Evolutionary conservation across 92 coral and sea anemone genomes (phyloP).

Genomic region (Actinostola sp.): DNA sequence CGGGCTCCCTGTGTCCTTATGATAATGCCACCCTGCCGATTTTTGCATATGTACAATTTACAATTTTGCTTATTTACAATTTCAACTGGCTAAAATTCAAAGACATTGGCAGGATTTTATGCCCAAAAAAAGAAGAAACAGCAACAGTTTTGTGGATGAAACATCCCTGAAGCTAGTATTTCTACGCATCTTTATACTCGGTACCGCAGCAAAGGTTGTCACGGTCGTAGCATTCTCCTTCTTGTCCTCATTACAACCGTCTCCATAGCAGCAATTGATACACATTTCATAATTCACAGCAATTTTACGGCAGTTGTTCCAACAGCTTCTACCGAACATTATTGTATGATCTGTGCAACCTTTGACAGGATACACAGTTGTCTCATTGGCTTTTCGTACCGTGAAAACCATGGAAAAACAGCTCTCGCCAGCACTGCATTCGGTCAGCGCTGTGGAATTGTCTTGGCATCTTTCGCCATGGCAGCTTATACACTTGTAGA

Average conservation of each 20-base stretch:
- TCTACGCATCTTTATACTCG: neutral
- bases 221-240: slow-evolving; percentile 8
- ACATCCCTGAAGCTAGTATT: neutral
- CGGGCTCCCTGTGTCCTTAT: too few species aligned
- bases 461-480: slow-evolving; percentile 41
- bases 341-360: slow-evolving; percentile 28
- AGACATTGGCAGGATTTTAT: too few species aligned
- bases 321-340: slow-evolving; percentile 28
- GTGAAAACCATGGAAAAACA: slow-evolving; percentile 56
- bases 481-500: slow-evolving; percentile 52
- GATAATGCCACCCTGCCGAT: too few species aligned
- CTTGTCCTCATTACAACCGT: slow-evolving; percentile 50
- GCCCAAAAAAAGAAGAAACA: neutral
- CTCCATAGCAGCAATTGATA: slow-evolving; percentile 62
- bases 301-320: slow-evolving; percentile 48
- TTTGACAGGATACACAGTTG: slow-evolving; percentile 8
- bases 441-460: slow-evolving; percentile 3
- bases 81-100: too few species aligned
- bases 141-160: neutral
- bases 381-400: neutral
- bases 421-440: slow-evolving; percentile 58
- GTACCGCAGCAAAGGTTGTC: neutral
- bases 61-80: too few species aligned
- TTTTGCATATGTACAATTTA: too few species aligned
- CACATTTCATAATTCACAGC: slow-evolving; percentile 42